Evolutionary conservation across 2,888 invertebrate species (phyloP), one percentile per base, ranked within the genome.

Genomic region (Cinara cedri): DNA sequence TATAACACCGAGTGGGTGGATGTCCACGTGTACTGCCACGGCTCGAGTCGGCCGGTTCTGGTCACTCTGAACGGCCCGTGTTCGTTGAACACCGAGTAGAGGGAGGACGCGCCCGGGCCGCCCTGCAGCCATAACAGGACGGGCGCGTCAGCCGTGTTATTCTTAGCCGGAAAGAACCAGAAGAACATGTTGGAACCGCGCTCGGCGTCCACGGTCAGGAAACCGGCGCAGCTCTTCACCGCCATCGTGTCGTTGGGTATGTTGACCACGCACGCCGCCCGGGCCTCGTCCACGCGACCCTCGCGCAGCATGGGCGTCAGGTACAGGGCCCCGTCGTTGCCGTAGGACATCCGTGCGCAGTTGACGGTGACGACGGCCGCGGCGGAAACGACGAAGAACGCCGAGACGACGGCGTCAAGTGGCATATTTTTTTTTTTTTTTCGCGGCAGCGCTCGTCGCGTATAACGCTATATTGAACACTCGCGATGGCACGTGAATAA

Each of bases 1-100:
- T 94, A 97, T 76, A 97, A 89, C 60, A 97, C 86, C 83, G 92
- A 91, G 85, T 94, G 93, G 13, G 90, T 90, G 55, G 89, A 86
- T 75, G 90, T 91, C 97, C 97, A 97, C 11, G 92, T 90, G 83
- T 91, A 92, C 11, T 68, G 14, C n/a, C 68, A 49, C n/a, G 26
- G n/a, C 49, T 49, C 13, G 1, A 83, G 92, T 89, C 55, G 94
- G 88, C 6, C 16, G 24, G n/a, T 4, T 84, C 76, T 81, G 55
- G 65, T 81, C n/a, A 82, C 76, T 14, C 46, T 74, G 44, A 82
- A 83, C 0, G 91, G 91, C 0, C 91, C 91, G 81, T 89, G 85
- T 85, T 91, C 91, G 0, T 87, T 86, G 83, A 90, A 89, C 21
- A 89, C 84, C 0, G 89, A 89, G 82, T 87, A 89, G 34, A 90